Base-by-base conservation (phyloP, 2,113 vertebrate genomes). In the Thamnaconus septentrionalis region DNA sequence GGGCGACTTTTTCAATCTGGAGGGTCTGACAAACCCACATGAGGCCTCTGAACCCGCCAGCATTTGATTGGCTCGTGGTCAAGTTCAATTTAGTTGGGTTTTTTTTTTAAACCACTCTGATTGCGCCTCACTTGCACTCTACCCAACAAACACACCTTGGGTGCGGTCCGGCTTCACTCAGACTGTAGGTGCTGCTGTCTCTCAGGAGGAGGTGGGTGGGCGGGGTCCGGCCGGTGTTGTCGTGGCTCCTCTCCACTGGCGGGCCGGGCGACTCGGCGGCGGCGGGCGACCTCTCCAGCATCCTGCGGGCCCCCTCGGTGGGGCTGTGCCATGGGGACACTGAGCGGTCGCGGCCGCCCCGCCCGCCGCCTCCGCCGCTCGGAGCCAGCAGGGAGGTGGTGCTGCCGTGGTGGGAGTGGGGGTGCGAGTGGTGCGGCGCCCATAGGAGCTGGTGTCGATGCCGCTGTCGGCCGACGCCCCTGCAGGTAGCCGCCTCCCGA, bases 401-500 rank as follows among this genome's bases (percentile, higher is more conserved):
- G 88, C 93, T 96, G 83, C 94, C 91, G 0, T 97, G 96, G 75
- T 93, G 93, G 43, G 94, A 93, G 4, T 90, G 89, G 3, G 86
- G 53, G 59, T 90, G 86, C 11, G 81, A 4, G 50, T 88, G 88
- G 66, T 86, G 88, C 5, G 82, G 6, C 6, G 78, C 76, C 93
- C 94, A 0, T 96, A 97, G 4, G 95, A 96, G 11, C 94, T 94
- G 68, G 94, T 94, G 70, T 99, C 97, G 0, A 98, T 98, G 78
- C 96, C 95, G 0, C 97, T 98, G 65, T 99, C 97, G 0, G 96
- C 94, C 0, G 96, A 97, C 0, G 95, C 93, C 0, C 97, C 60
- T 97, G 96, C n/a, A 98, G 92, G 69, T 96, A 98, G 61, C 94
- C 87, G 6, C 91, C 91, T 11, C 92, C 92, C 92, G 66, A 96